Evolutionary conservation across 2,113 vertebrate species (phyloP).

Genomic region (Vulpes lagopus): DNA sequence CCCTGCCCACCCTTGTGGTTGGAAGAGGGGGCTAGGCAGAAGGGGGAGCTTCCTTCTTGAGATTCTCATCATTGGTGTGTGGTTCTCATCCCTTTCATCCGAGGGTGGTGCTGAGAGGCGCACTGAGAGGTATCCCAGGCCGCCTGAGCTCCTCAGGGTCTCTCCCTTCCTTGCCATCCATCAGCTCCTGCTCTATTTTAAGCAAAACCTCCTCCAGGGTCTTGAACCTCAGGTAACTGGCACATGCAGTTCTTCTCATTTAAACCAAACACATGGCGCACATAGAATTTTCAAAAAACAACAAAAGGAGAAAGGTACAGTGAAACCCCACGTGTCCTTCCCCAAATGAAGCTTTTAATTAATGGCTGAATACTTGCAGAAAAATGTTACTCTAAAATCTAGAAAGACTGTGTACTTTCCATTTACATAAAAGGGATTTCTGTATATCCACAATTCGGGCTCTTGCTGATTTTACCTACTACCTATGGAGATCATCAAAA

Average conservation of each 20-base stretch:
- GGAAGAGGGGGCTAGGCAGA: conserved; percentile 84
- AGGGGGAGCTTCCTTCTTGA: conserved; percentile 87
- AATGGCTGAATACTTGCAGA: background rate
- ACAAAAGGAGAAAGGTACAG: background rate
- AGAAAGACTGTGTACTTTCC: background rate
- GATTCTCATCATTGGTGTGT: conserved; percentile 86
- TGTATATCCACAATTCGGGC: background rate
- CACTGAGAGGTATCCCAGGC: conserved; percentile 84
- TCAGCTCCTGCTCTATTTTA: conserved; percentile 69
- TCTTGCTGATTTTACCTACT: conserved; percentile 1
- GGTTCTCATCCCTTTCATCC: conserved; percentile 86
- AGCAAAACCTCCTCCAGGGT: conserved; percentile 64
- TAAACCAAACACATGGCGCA: background rate
- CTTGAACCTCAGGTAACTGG: conserved; percentile 49
- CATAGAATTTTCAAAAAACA: background rate
- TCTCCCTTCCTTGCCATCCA: conserved; percentile 46
- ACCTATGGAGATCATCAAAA: background rate
- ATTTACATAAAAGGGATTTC: background rate
- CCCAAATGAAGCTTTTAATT: background rate
- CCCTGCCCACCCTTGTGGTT: conserved; percentile 48
- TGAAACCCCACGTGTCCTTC: background rate
- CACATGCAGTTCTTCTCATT: conserved; percentile 29
- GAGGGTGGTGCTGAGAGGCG: conserved; percentile 80
- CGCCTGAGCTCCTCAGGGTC: conserved; percentile 72
- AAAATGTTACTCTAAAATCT: background rate